phyloP scores from a whole-genome alignment of 2,888 invertebrate species.

The Lamellibrachia columna region DNA sequence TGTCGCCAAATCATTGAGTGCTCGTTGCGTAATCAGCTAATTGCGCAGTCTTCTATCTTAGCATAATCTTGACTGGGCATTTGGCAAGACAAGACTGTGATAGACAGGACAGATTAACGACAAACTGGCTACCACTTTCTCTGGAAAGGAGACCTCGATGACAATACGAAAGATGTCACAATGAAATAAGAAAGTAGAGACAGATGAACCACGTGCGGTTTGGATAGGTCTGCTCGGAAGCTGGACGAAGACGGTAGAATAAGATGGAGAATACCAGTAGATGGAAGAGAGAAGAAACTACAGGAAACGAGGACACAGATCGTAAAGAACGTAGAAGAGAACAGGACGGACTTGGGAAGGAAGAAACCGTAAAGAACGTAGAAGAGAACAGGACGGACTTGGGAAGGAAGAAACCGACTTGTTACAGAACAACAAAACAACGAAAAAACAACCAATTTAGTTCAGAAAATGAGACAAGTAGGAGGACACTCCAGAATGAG shows the following conservation, averaged over 20 bases:
- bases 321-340: too few relatives aligned
- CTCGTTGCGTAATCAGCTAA: neutral
- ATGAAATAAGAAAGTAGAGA: too few relatives aligned
- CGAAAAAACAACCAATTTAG: neutral
- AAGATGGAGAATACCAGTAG: neutral
- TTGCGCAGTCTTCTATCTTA: neutral
- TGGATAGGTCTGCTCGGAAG: neutral
- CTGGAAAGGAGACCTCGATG: neutral
- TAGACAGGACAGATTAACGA: neutral
- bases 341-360: too few relatives aligned
- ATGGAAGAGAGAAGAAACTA: neutral
- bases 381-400: too few relatives aligned
- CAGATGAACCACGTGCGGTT: neutral
- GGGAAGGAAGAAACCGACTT: too few relatives aligned
- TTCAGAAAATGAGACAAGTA: neutral
- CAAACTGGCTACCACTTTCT: neutral
- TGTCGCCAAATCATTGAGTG: neutral
- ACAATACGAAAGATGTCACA: neutral
- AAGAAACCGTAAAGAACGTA: too few relatives aligned
- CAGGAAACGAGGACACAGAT: too few relatives aligned
- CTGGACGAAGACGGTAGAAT: neutral
- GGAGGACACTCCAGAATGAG: neutral
- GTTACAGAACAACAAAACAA: neutral
- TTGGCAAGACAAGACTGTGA: neutral
- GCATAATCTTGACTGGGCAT: too few relatives aligned